A percentile compares a stretch with the other conserved stretches of the same genome.
These are phyloP conservation scores for Scrobipalpa atriplicella DNA, from an alignment of 2,888 invertebrate genomes.

Conservation along the genomic window DNA sequence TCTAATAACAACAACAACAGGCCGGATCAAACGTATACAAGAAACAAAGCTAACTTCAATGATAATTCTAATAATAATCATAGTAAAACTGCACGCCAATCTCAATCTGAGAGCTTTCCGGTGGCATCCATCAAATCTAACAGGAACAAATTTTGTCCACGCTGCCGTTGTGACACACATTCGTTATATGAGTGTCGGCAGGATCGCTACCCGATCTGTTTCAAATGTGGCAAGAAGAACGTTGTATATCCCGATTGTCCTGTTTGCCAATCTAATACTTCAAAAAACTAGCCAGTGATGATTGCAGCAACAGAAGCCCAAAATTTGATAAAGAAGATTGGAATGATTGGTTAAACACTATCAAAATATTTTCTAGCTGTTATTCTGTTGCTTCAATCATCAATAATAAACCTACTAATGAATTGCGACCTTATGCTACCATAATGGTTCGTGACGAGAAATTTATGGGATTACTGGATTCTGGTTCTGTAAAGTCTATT, in stretches of 20 bases:
- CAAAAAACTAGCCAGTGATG: neutral
- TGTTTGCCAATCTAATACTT: neutral
- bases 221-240: neutral
- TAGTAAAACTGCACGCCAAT: too few species aligned
- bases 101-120: too few species aligned
- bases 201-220: slow-evolving; percentile 6
- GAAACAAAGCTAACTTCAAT: too few species aligned
- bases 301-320: neutral
- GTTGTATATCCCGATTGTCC: neutral
- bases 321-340: neutral
- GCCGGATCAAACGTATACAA: too few species aligned
- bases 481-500: neutral
- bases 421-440: neutral
- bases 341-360: neutral
- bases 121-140: neutral
- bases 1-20: neutral
- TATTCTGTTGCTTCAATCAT: slow-evolving; percentile 7
- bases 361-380: neutral
- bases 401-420: slow-evolving; percentile 5
- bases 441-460: neutral
- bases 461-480: neutral
- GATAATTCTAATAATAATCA: too few species aligned
- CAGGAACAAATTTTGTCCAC: neutral
- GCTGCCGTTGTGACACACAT: neutral
- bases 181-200: neutral